phyloP scores from a whole-genome alignment of 2,797 vertebrate genomes.

The Platyrinchus mystaceus region DNA sequence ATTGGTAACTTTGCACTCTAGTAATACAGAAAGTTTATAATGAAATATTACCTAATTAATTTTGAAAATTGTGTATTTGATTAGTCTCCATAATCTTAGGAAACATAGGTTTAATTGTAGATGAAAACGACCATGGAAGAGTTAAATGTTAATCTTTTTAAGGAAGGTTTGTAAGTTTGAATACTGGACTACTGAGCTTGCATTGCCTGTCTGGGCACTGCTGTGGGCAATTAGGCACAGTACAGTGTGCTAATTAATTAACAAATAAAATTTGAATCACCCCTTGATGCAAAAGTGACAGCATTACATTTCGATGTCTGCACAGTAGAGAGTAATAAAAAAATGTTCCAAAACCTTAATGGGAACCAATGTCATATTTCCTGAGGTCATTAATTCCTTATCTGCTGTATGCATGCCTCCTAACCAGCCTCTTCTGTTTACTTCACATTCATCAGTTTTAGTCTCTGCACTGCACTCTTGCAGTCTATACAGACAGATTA shows the following conservation, averaged over 20 bases:
- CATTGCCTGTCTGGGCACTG: not conserved
- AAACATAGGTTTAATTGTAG: not conserved
- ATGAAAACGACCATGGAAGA: not conserved
- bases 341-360: constrained; percentile 38
- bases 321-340: constrained; percentile 24
- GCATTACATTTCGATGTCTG: not conserved
- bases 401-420: constrained; percentile 43
- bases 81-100: not conserved
- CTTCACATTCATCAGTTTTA: constrained; percentile 39
- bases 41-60: not conserved
- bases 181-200: not conserved
- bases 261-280: constrained; percentile 25
- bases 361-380: constrained; percentile 14
- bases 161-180: not conserved
- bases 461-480: not conserved
- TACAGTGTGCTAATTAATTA: not conserved
- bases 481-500: not conserved
- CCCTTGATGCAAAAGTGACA: not conserved
- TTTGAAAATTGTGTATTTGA: not conserved
- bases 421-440: constrained; percentile 49
- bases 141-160: not conserved
- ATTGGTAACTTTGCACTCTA: not conserved
- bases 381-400: constrained; percentile 63
- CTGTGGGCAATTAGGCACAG: not conserved
- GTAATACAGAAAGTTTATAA: not conserved